A percentile compares a stretch with the other conserved stretches of the same genome.
Conservation (phyloP, 2,113 vertebrate genomes). For the Nesoenas mayeri region DNA sequence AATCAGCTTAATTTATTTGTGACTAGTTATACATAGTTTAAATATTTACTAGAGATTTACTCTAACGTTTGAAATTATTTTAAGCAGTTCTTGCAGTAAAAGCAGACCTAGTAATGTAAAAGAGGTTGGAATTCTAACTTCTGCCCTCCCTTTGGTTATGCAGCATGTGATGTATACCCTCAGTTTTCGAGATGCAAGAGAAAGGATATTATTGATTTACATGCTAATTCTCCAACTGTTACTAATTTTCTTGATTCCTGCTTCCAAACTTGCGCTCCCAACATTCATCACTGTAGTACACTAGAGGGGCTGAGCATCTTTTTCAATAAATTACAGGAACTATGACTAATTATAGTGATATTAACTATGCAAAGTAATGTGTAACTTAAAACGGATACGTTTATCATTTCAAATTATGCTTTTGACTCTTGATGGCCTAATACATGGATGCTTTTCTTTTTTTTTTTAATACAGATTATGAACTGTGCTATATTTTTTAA, state of each 20-base stretch:
- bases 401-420: constrained; percentile 84
- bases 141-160: constrained; percentile 39
- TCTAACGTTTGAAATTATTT: constrained; percentile 76
- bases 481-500: neutral
- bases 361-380: constrained; percentile 86
- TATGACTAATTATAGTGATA: constrained; percentile 87
- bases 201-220: constrained; percentile 82
- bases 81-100: constrained; percentile 66
- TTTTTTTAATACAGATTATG: constrained; percentile 27
- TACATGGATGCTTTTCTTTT: constrained; percentile 52
- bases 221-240: constrained; percentile 84
- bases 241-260: constrained; percentile 84
- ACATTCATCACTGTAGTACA: constrained; percentile 84
- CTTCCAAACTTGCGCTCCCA: constrained; percentile 81
- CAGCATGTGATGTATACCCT: constrained; percentile 44
- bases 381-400: constrained; percentile 83
- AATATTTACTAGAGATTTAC: constrained; percentile 83
- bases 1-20: constrained; percentile 86
- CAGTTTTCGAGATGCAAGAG: constrained; percentile 66
- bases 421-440: constrained; percentile 79
- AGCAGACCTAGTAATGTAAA: constrained; percentile 47
- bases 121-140: constrained; percentile 51
- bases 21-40: constrained; percentile 82
- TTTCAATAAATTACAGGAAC: constrained; percentile 87
- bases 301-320: constrained; percentile 81